phyloP scores from a whole-genome alignment of 2,113 vertebrate species.

The Eleginops maclovinus region DNA sequence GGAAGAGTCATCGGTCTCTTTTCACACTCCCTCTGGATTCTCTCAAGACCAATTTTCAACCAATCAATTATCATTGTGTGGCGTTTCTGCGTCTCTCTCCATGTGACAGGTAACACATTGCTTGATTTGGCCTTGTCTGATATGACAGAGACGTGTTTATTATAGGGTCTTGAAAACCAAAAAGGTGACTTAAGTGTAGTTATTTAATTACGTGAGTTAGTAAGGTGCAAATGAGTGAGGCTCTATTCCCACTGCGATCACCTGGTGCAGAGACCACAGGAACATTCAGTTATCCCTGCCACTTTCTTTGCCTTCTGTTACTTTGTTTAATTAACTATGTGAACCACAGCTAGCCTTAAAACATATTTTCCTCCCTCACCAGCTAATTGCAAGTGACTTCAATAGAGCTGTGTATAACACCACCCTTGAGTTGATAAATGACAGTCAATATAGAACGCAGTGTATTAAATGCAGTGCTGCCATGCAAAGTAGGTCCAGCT shows the following conservation, averaged over 20 bases:
- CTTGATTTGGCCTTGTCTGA: slow-evolving; percentile 40
- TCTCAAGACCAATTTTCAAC: slow-evolving; percentile 56
- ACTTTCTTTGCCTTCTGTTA: slow-evolving; percentile 24
- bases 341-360: slow-evolving; percentile 23
- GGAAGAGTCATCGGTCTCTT: slow-evolving; percentile 45
- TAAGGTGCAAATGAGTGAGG: slow-evolving; percentile 22
- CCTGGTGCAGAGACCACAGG: background rate
- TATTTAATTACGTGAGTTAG: slow-evolving; percentile 25
- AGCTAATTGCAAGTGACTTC: slow-evolving; percentile 41
- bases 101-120: slow-evolving; percentile 53
- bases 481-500: slow-evolving; percentile 56
- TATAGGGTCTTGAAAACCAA: slow-evolving; percentile 26
- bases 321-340: slow-evolving; percentile 35
- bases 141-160: slow-evolving; percentile 22
- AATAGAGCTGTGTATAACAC: slow-evolving; percentile 36
- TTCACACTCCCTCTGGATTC: slow-evolving; percentile 57
- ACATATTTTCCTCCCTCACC: slow-evolving; percentile 20
- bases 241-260: slow-evolving; percentile 4
- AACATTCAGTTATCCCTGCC: slow-evolving; percentile 5
- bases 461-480: slow-evolving; percentile 57
- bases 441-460: slow-evolving; percentile 31
- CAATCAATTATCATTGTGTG: slow-evolving; percentile 52
- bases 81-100: slow-evolving; percentile 27
- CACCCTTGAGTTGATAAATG: slow-evolving; percentile 50
- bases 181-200: slow-evolving; percentile 3